Base-by-base conservation (phyloP, 2,113 vertebrate genomes). In the Enhydra lutris region DNA sequence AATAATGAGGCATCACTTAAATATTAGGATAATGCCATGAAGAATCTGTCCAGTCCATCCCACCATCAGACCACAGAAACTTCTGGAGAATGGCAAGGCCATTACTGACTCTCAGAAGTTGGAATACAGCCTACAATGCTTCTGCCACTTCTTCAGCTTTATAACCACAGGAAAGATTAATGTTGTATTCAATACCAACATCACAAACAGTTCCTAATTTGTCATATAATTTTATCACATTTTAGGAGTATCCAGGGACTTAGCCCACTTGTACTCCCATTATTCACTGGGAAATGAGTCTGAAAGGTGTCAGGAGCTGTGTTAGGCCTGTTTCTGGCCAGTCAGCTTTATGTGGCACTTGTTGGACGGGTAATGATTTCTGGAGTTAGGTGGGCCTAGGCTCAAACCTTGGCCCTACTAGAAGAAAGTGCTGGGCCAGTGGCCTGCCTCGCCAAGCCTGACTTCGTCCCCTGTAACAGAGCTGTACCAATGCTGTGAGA, bases 161-260 rank as follows among this genome's bases (percentile, higher is more conserved):
- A 73, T 31, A 84, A 86, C 9, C 29, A 92, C 6, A 91, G 89
- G 26, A 95, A 79, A 29, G 76, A 81, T 85, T 52, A 21, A 52
- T 52, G 31, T 69, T 4, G 17, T 21, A 69, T 21, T 69, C 67
- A 78, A 86, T 47, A 87, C 24, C 21, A 31, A 55, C 74, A 34
- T n/a, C 47, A 97, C 23, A 45, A 55, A 80, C 26, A 36, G 21
- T 95, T 96, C 69, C 76, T 50, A 78, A 87, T 81, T 85, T 85
- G 29, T 76, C 63, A 36, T 71, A 92, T 69, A 65, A 74, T 80
- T 91, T 24, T 89, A 83, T 86, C 90, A 61, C 42, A 93, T 52
- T 87, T 94, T 42, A 81, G 90, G 86, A 84, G 31, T 65, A 71
- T 82, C 81, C 45, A 95, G 39, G n/a, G 81, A 92, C 42, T 92